Evolutionary conservation across 2,888 invertebrate species (phyloP).

Genomic region (Polyommatus iphigenia): DNA sequence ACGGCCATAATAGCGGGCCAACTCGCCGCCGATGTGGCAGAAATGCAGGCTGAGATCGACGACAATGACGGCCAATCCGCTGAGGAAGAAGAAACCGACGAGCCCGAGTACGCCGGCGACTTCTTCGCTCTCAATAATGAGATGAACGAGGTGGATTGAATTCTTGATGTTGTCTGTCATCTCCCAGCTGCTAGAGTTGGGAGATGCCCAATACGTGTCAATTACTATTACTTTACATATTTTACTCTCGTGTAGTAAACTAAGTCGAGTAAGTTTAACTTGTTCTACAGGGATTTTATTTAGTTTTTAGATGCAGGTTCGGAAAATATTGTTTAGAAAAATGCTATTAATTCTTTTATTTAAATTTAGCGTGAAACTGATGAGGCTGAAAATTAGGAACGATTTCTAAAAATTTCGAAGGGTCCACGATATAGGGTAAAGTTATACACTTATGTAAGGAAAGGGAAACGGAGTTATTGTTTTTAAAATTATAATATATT

Average conservation of each 20-base stretch:
- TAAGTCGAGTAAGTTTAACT: no score
- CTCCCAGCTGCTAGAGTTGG: background rate
- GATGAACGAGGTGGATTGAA: slow-evolving; percentile 9
- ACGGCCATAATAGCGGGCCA: background rate
- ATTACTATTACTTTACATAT: background rate
- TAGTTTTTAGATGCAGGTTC: background rate
- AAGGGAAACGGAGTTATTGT: background rate
- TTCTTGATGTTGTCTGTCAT: background rate
- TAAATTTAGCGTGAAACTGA: background rate
- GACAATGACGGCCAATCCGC: background rate
- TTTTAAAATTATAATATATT: background rate
- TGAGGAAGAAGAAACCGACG: background rate
- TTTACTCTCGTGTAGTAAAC: no score
- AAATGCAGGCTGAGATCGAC: background rate
- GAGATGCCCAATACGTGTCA: background rate
- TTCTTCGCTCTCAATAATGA: background rate
- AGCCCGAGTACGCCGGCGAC: background rate
- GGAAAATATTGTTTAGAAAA: background rate
- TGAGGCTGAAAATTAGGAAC: slow-evolving; percentile 2
- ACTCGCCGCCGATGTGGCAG: background rate
- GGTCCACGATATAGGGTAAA: background rate
- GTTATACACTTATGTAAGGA: background rate
- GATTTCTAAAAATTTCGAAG: background rate
- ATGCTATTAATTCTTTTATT: no score
- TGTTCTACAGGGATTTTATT: slow-evolving; percentile 15